These are phyloP conservation scores for Synanthedon andrenaeformis DNA, from an alignment of 2,888 invertebrate genomes.

Conservation along the genomic window DNA sequence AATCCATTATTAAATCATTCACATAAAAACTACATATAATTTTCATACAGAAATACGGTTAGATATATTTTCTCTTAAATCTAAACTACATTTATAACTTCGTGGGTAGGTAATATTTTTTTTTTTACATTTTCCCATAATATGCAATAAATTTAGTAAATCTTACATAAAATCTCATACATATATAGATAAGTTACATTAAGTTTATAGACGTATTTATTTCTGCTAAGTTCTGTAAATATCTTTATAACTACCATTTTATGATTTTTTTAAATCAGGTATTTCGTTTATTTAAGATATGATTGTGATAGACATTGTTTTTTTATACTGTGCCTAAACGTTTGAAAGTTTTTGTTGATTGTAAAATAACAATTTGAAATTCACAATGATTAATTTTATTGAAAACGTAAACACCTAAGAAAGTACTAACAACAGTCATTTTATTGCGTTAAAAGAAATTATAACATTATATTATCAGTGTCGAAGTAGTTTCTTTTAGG, in stretches of 20 bases:
- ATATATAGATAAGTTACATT: conserved; percentile 11
- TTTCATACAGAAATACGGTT: conserved; percentile 70
- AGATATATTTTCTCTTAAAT: conserved; percentile 66
- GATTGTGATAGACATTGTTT: conserved; percentile 24
- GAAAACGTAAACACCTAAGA: too few species aligned
- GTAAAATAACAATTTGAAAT: too few species aligned
- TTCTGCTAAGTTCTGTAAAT: conserved; percentile 48
- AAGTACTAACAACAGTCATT: too few species aligned
- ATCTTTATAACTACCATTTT: conserved; percentile 24
- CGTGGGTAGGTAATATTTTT: conserved; percentile 47
- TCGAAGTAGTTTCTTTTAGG: too few species aligned
- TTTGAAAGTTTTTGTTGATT: too few species aligned
- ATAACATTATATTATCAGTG: too few species aligned
- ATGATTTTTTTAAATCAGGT: conserved; percentile 53
- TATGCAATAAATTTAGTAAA: conserved; percentile 55
- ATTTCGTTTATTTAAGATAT: conserved; percentile 60
- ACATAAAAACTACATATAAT: conserved; percentile 71
- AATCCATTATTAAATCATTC: conserved; percentile 63
- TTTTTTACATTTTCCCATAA: conserved; percentile 59
- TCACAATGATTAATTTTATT: too few species aligned
- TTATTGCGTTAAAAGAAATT: too few species aligned
- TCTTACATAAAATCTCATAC: conserved; percentile 51
- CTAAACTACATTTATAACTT: conserved; percentile 62
- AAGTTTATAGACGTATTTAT: conserved; percentile 12
- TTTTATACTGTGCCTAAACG: not conserved